Conservation (phyloP, 1,140 invertebrate genomes). For the Drosophila oshimai region DNA sequence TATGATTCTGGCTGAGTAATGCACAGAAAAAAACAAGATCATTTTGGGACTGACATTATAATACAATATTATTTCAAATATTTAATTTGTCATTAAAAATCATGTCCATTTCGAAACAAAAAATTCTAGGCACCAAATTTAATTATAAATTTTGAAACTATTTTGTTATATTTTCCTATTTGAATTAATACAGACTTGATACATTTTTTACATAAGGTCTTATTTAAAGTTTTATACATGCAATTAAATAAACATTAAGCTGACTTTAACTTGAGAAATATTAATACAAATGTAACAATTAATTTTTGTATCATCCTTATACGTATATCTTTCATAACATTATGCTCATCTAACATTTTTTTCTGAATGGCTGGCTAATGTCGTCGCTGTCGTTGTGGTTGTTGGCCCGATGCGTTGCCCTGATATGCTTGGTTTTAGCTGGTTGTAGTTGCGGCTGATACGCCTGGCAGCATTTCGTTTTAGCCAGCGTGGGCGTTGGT, state of each 20-base stretch:
- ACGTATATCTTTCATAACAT: not conserved
- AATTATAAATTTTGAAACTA: no score
- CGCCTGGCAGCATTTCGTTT: constrained; percentile 56
- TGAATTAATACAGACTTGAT: no score
- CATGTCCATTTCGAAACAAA: no score
- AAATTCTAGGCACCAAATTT: no score
- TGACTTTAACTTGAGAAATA: no score
- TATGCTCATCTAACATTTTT: not conserved
- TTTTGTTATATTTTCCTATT: no score
- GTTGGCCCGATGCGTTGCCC: constrained; percentile 36
- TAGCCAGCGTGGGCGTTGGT: constrained; percentile 22
- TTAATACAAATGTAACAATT: no score
- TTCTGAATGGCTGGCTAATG: constrained; percentile 5
- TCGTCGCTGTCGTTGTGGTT: constrained; percentile 9
- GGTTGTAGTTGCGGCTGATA: constrained; percentile 39
- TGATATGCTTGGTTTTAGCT: constrained; percentile 41
- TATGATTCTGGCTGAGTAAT: constrained; percentile 14
- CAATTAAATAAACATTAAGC: no score
- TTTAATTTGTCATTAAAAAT: no score
- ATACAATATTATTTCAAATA: not conserved
- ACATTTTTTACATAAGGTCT: no score
- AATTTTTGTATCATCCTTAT: no score
- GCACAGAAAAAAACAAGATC: not conserved
- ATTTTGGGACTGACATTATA: not conserved
- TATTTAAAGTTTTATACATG: no score